Percentiles rank a stretch among this genome's conserved stretches.
Evolutionary conservation across 1,140 invertebrate genomes (phyloP).

Genomic region (Batillaria attramentaria): DNA sequence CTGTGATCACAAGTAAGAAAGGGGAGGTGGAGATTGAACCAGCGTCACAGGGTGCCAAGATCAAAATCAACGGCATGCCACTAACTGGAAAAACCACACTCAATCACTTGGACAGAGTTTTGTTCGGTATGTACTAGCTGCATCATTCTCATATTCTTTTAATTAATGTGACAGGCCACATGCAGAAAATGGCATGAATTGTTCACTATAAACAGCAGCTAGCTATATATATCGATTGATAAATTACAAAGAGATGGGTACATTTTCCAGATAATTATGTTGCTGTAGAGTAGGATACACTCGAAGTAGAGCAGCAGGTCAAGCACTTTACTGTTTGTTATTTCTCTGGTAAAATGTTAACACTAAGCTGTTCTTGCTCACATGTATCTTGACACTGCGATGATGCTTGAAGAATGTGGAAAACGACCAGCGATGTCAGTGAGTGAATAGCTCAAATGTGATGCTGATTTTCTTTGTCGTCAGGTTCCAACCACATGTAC

Average conservation of each 20-base stretch:
- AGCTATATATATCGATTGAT: too few relatives aligned
- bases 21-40: constrained; percentile 63
- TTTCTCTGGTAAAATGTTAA: too few relatives aligned
- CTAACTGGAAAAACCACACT: constrained; percentile 60
- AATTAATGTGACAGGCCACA: too few relatives aligned
- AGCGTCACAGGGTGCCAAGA: constrained; percentile 62
- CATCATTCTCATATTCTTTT: too few relatives aligned
- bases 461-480: background rate
- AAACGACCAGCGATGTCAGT: too few relatives aligned
- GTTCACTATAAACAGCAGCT: too few relatives aligned
- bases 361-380: background rate
- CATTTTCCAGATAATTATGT: too few relatives aligned
- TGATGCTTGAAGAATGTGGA: too few relatives aligned
- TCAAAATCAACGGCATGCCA: constrained; percentile 70
- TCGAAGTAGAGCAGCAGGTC: too few relatives aligned
- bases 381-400: background rate
- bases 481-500: constrained; percentile 72
- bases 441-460: background rate
- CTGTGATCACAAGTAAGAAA: constrained; percentile 59
- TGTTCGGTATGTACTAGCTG: constrained; percentile 70
- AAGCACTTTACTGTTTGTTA: too few relatives aligned
- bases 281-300: too few relatives aligned
- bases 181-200: too few relatives aligned
- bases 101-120: constrained; percentile 69
- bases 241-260: background rate